These are phyloP conservation scores for Ctenopoma multispine DNA, from an alignment of 2,797 vertebrate genomes.

Conservation along the genomic window DNA sequence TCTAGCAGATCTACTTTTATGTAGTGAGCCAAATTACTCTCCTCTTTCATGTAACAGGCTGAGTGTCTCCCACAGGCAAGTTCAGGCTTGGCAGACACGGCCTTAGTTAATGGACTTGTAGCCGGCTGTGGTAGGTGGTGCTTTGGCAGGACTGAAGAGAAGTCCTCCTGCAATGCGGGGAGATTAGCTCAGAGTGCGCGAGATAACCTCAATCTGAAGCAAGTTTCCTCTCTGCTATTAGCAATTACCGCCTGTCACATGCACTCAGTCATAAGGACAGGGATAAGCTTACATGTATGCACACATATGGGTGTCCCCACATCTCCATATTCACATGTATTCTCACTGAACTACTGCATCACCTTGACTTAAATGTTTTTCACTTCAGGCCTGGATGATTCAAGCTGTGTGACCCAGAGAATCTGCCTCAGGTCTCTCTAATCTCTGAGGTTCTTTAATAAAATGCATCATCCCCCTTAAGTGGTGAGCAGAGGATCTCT, in stretches of 20 bases:
- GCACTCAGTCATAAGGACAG: slow-evolving; percentile 40
- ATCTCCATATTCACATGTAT: neutral
- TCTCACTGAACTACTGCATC: slow-evolving; percentile 34
- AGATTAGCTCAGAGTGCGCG: slow-evolving; percentile 71
- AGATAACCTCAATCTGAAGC: slow-evolving; percentile 72
- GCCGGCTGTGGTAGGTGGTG: slow-evolving; percentile 23
- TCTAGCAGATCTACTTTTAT: neutral
- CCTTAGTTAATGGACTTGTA: slow-evolving; percentile 44
- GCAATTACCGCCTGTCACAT: slow-evolving; percentile 72
- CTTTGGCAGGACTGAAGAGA: slow-evolving; percentile 42
- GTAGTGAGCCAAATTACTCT: slow-evolving; percentile 15
- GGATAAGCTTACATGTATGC: slow-evolving; percentile 43
- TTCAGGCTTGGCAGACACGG: slow-evolving; percentile 28
- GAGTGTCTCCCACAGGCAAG: slow-evolving; percentile 11
- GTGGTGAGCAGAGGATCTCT: slow-evolving; percentile 62
- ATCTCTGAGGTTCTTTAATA: slow-evolving; percentile 68
- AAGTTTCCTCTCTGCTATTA: slow-evolving; percentile 65
- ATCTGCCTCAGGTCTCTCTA: slow-evolving; percentile 60
- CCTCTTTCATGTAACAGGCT: slow-evolving; percentile 18
- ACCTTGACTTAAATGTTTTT: slow-evolving; percentile 49
- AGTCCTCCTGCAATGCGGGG: slow-evolving; percentile 32
- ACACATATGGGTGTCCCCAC: slow-evolving; percentile 8
- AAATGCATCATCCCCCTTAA: slow-evolving; percentile 51
- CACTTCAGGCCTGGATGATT: slow-evolving; percentile 57
- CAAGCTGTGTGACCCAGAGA: slow-evolving; percentile 52